Conservation (phyloP, 2,113 vertebrate genomes). For the Plectropomus leopardus region DNA sequence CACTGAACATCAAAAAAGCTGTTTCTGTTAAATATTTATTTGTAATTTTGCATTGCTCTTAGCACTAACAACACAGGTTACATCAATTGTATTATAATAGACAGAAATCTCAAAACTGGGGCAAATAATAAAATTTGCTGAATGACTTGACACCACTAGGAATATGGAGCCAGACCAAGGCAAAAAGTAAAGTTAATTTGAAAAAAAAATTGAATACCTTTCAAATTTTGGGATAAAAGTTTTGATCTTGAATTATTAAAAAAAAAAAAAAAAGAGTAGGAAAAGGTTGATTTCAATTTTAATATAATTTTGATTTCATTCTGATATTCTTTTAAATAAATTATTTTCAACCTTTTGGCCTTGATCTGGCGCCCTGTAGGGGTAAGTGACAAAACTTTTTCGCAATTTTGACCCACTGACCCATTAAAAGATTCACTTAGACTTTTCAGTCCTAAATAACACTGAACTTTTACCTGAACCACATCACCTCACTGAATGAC, state of each 20-base stretch:
- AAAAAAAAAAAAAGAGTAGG: too few relatives aligned
- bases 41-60: background rate
- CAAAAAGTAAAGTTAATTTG: too few relatives aligned
- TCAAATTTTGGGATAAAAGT: too few relatives aligned
- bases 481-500: background rate
- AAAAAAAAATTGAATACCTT: too few relatives aligned
- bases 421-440: background rate
- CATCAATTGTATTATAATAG: background rate
- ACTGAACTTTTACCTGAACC: conserved; percentile 9
- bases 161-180: too few relatives aligned
- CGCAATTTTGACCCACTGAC: too few relatives aligned
- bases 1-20: background rate
- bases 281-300: too few relatives aligned
- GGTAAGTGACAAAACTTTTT: background rate
- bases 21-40: background rate
- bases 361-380: too few relatives aligned
- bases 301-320: too few relatives aligned
- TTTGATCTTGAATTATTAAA: too few relatives aligned
- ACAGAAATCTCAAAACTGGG: background rate
- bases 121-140: background rate
- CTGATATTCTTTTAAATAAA: too few relatives aligned
- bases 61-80: background rate
- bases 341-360: too few relatives aligned
- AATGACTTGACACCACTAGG: background rate
- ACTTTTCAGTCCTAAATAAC: background rate